Evolutionary conservation across 92 coral and sea anemone genomes (phyloP), one percentile per base, ranked within the genome.

Genomic region (Epizoanthus stellaris): DNA sequence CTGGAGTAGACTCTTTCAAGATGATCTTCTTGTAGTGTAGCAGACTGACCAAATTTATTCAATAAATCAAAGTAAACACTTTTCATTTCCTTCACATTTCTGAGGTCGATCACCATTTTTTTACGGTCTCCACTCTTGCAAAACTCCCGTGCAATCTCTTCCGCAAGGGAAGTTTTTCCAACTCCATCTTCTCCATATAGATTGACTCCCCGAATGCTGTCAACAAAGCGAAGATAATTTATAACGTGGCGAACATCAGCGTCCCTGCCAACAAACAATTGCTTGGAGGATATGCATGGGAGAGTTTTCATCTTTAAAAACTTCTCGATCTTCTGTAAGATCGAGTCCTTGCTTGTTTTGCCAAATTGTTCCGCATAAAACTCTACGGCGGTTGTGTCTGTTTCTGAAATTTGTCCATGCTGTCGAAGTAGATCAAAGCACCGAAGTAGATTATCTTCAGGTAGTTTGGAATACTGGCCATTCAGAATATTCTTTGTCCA

Each of bases 91-190:
- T 69, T 53, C 5, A 88, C 49, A 0, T 74, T 79, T 57, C 87
- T 62, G n/a, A 91, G 85, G 58, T 91, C 91, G 12, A 68, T 87
- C 67, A 62, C 0, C 20, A 62, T 62, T 19, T 20, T 17, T 6
- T 62, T 62, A 0, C 67, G 25, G 6, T 62, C 52, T 19, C 67
- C 25, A 62, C 10, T 62, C 67, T 7, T 17, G 25, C 67, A 62
- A 7, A 62, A 62, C 23, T 5, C 25, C 10, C 25, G 20, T 8
- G 67, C 67, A 62, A 62, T 25, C 30, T 62, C 67, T 3, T 62
- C 67, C 20, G 67, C 67, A 7, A 62, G 67, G 52, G 52, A 45
- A 1, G 52, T 45, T 45, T 45, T 45, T 45, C 52, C 52, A 45
- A 45, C 52, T 45, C 52, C 52, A 10, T 11, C 10, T 45, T 7